phyloP scores from a whole-genome alignment of 2,888 invertebrate genomes.

The Tenthredo livida region DNA sequence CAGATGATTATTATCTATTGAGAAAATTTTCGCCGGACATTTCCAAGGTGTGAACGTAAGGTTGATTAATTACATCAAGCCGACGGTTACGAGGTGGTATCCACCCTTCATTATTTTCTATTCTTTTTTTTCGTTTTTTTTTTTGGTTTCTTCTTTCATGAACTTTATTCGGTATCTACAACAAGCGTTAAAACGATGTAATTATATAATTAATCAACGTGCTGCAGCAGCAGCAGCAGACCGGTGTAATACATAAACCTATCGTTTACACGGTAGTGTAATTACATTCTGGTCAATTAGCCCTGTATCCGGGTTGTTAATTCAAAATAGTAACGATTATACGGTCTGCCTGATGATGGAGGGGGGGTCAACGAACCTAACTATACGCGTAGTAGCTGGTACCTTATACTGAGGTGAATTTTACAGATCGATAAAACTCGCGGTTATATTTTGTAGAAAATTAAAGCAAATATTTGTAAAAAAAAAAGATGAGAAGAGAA shows the following conservation, averaged over 20 bases:
- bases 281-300: conserved; percentile 39
- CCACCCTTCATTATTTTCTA: too few species aligned
- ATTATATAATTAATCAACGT: conserved; percentile 24
- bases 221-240: neutral
- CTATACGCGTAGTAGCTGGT: too few species aligned
- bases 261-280: conserved; percentile 15
- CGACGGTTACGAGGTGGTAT: too few species aligned
- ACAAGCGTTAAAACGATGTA: neutral
- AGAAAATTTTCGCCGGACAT: too few species aligned
- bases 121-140: neutral
- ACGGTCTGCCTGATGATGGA: neutral
- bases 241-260: neutral
- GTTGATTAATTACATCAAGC: too few species aligned
- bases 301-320: conserved; percentile 30
- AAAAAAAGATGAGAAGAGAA: neutral
- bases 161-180: neutral
- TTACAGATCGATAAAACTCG: neutral
- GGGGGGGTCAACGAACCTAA: neutral
- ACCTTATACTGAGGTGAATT: neutral
- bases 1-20: too few species aligned
- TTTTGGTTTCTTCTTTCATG: neutral
- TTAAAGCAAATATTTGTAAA: neutral
- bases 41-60: neutral
- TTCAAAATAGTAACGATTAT: conserved; percentile 37
- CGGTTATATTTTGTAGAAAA: neutral